These are phyloP conservation scores for Caenorhabditis sinica DNA, from an alignment of 2,888 invertebrate species.

Conservation along the genomic window DNA sequence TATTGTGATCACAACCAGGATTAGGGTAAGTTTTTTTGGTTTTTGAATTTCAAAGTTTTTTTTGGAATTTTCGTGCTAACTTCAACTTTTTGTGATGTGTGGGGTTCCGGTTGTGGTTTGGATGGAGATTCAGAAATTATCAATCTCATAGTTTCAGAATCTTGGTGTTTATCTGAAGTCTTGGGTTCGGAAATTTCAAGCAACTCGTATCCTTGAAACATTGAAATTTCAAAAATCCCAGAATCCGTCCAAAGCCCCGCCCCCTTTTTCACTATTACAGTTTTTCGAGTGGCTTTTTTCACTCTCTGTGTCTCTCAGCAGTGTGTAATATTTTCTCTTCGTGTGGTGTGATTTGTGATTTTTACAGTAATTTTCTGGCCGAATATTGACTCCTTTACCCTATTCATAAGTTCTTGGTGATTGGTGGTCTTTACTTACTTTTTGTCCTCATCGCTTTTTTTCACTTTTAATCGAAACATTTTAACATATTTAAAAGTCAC, in stretches of 20 bases:
- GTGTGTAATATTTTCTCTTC: too few relatives aligned
- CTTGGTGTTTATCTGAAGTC: too few relatives aligned
- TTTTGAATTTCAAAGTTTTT: background rate
- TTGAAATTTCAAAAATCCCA: background rate
- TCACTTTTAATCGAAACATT: background rate
- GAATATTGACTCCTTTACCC: background rate
- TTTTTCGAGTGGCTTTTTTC: conserved; percentile 16
- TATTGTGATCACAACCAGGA: conserved; percentile 80
- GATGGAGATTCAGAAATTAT: too few relatives aligned
- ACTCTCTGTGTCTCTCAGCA: background rate
- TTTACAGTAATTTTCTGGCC: too few relatives aligned
- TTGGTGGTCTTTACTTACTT: conserved; percentile 21
- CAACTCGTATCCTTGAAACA: too few relatives aligned
- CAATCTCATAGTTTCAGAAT: too few relatives aligned
- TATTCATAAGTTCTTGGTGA: conserved; percentile 7
- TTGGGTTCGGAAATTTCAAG: too few relatives aligned
- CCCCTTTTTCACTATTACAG: conserved; percentile 2
- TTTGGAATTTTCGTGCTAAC: background rate
- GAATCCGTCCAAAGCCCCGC: background rate
- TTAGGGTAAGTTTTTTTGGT: conserved; percentile 74
- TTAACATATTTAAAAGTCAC: background rate
- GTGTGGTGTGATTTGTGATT: conserved; percentile 27
- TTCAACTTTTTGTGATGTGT: conserved; percentile 6
- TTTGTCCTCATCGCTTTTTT: conserved; percentile 15
- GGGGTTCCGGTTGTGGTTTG: too few relatives aligned